Evolutionary conservation across 2,888 invertebrate species (phyloP).

Genomic region (Epiperipatus broadwayi): DNA sequence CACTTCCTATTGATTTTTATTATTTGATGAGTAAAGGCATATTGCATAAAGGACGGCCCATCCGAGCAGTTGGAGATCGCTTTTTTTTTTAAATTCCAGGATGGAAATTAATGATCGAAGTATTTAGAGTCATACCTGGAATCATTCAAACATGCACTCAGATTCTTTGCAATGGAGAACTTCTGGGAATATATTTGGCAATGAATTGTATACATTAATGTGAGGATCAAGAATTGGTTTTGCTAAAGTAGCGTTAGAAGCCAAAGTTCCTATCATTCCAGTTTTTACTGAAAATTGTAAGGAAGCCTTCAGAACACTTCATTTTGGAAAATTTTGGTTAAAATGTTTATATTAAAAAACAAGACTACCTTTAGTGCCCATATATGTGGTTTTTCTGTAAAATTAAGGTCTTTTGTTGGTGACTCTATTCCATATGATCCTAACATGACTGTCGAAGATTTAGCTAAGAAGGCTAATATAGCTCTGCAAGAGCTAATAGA

Average conservation of each 20-base stretch:
- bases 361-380: constrained; percentile 70
- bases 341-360: constrained; percentile 61
- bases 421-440: constrained; percentile 57
- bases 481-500: constrained; percentile 56
- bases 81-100: constrained; percentile 85
- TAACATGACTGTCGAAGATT: constrained; percentile 51
- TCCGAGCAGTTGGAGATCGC: constrained; percentile 78
- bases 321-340: constrained; percentile 39
- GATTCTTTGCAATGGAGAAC: constrained; percentile 69
- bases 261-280: constrained; percentile 86
- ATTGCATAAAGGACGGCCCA: constrained; percentile 49
- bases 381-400: constrained; percentile 95
- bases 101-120: constrained; percentile 67
- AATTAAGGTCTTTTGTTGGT: constrained; percentile 60
- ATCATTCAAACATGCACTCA: constrained; percentile 71
- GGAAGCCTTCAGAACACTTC: constrained; percentile 68
- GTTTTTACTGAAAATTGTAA: constrained; percentile 89
- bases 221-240: constrained; percentile 88
- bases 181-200: constrained; percentile 81
- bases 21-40: constrained; percentile 67
- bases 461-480: constrained; percentile 55
- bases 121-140: constrained; percentile 73
- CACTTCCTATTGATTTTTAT: constrained; percentile 88
- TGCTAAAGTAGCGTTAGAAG: constrained; percentile 82
- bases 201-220: constrained; percentile 65